phyloP scores from a whole-genome alignment of 2,888 invertebrate species.

The Drosophila prostipennis region DNA sequence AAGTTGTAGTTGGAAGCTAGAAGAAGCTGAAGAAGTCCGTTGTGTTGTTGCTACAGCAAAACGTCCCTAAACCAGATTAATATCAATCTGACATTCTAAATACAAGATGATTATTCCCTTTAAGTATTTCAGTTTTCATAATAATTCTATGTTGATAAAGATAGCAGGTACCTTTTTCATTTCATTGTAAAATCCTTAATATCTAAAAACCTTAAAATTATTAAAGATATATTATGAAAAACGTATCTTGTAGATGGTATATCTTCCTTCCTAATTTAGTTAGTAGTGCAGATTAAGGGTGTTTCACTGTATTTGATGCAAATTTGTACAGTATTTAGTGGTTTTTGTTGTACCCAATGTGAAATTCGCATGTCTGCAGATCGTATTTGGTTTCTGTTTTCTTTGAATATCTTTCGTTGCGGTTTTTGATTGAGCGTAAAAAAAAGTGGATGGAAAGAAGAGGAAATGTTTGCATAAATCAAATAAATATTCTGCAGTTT shows the following conservation, averaged over 20 bases:
- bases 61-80: not conserved
- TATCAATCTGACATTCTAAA: not conserved
- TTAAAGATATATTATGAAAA: no score
- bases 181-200: not conserved
- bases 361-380: conserved; percentile 29
- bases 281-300: not conserved
- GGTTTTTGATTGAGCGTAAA: conserved; percentile 12
- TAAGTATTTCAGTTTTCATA: not conserved
- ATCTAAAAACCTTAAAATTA: no score
- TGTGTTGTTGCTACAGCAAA: not conserved
- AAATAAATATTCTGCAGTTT: conserved; percentile 19
- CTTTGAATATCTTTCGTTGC: conserved; percentile 23
- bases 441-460: not conserved
- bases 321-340: conserved; percentile 13
- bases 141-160: not conserved
- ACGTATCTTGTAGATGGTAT: no score
- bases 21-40: not conserved
- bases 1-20: conserved; percentile 2
- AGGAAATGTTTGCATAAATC: conserved; percentile 22
- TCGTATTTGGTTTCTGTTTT: conserved; percentile 20
- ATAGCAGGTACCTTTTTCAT: no score
- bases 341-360: conserved; percentile 11
- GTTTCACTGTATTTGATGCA: conserved; percentile 15
- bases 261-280: no score
- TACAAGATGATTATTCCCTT: not conserved